These are phyloP conservation scores for Petroica traversi DNA, from an alignment of 2,113 vertebrate genomes.

Conservation along the genomic window DNA sequence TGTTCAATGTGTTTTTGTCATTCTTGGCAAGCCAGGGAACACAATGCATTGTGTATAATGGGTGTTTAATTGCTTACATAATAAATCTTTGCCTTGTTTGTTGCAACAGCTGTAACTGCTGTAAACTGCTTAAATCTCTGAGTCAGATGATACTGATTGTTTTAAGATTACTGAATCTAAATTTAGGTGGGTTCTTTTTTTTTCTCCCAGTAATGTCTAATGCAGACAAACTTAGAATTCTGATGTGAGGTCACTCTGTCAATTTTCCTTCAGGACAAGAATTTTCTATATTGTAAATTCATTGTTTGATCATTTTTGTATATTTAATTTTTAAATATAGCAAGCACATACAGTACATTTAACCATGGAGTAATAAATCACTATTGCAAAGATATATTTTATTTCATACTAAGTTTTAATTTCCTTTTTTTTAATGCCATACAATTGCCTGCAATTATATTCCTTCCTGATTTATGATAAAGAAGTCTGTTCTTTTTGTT, in stretches of 20 bases:
- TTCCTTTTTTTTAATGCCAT: background rate
- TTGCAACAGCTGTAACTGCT: constrained; percentile 11
- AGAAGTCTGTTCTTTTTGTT: background rate
- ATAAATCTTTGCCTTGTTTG: constrained; percentile 34
- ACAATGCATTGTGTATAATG: background rate
- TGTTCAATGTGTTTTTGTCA: background rate
- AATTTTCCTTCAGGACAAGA: background rate
- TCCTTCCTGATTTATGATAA: background rate
- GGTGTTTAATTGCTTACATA: background rate
- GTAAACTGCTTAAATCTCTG: background rate
- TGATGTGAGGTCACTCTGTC: background rate
- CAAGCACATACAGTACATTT: background rate
- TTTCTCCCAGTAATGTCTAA: background rate
- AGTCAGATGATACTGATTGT: background rate
- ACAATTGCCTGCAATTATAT: background rate
- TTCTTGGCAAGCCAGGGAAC: background rate
- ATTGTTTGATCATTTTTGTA: background rate
- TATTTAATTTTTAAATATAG: background rate
- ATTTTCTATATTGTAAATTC: background rate
- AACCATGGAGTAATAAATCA: background rate
- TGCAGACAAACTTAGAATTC: background rate
- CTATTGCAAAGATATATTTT: background rate
- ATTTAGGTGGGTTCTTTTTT: background rate
- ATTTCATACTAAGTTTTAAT: background rate
- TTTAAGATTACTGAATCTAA: background rate